Base-by-base conservation (phyloP, 1,140 invertebrate species). In the Notospermus geniculatus region DNA sequence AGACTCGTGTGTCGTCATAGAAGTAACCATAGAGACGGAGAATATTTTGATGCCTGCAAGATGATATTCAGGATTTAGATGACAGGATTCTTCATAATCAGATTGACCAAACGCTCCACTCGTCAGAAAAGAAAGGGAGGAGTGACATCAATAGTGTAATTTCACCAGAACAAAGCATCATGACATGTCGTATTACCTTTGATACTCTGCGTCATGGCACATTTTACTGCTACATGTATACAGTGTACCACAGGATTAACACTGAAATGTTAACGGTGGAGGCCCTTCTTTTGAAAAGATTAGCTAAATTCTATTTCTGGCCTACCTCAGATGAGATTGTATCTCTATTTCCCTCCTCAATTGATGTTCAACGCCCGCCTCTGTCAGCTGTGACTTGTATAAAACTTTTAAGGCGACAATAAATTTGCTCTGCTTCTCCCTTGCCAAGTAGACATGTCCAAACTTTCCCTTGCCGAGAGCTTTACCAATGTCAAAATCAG, bases 391-490 rank as follows among this genome's bases (percentile, higher is more conserved):
- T 55, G 88, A 88, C 82, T 98, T 99, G 75, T 95, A 97, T 22
- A 98, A 82, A 2, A 97, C 92, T 85, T 98, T 62, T 25, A 75
- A 70, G 0, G 96, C 97, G 45, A 98, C 89, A 52, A 98, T 87
- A 79, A 89, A 98, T 75, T 92, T 90, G 0, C 91, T 93, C 64
- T 88, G 86, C 73, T 94, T 97, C 77, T 98, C 95, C 70, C 95
- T 85, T 0, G 95, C 96, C 62, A 98, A 80, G 81, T 98, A 99
- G 0, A 99, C 97, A 83, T 94, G 95, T 13, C 96, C 97, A 85
- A 98, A 99, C 84, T 98, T 98, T 58, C 97, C 97, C 84, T 94
- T 95, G 0, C 97, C 97, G 2, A 99, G 81, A 0, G 93, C 89
- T 63, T 88, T 86, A 0, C 96, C 96, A 75, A 98, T 92, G 71